Base-by-base conservation (phyloP, 1,140 invertebrate genomes). In the Venturia canescens region DNA sequence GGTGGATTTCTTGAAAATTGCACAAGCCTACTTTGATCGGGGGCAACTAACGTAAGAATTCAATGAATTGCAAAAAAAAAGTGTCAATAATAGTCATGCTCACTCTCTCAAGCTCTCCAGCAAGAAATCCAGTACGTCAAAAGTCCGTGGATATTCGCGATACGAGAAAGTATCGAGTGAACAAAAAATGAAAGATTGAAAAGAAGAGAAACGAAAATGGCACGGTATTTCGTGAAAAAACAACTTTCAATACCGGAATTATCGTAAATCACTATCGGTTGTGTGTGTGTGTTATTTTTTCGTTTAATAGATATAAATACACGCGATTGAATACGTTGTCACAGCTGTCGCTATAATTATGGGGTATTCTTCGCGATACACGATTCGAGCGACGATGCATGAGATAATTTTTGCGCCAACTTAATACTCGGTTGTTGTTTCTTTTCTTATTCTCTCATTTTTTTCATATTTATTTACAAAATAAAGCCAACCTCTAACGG, bases 391-490 rank as follows among this genome's bases (percentile, higher is more conserved):
- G 57, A 77, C n/a, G 66, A 63, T 66, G 63, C 57, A 31, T 18
- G 66, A 34, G n/a, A 66, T 66, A 77, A 77, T 77, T 77, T 60
- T n/a, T 77, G 48, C 66, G 75, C 75, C 75, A 63, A 66, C 44
- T 74, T 74, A 4, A 69, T 69, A 63, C 6, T 6, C 66, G 38
- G 27, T 44, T 44, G 38, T 44, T 44, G 38, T 27, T 53, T 16
- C 29, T 53, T 50, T 53, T 53, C 29, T 53, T 74, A 2, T 29
- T 53, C 31, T 44, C 13, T 44, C 5, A 44, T 44, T 11, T 44
- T n/a, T 71, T 44, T 57, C 27, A 60, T 60, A 60, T 76, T 78
- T 83, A 80, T 83, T 79, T 74, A 78, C 76, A 80, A 67, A 81
- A 75, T 70, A 81, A 44, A 53, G n/a, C 50, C 67, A 80, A 75